Evolutionary conservation across 2,797 vertebrate genomes (phyloP).

Genomic region (Fistularia tabacaria): DNA sequence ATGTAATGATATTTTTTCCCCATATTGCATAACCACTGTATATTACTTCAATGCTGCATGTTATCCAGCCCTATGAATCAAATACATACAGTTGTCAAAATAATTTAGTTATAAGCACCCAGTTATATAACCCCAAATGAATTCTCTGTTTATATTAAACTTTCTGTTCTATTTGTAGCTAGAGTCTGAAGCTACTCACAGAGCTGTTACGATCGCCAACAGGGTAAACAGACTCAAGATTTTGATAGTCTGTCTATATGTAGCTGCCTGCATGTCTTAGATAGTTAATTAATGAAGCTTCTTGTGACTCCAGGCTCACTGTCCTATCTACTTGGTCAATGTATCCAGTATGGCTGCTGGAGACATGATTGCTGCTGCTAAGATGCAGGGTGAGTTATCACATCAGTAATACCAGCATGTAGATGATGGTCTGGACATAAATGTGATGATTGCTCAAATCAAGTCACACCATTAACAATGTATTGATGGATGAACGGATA

Average conservation of each 20-base stretch:
- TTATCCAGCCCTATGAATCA: too few relatives aligned
- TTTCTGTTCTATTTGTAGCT: slow-evolving; percentile 65
- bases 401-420: neutral
- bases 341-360: slow-evolving; percentile 88
- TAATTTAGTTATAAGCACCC: neutral
- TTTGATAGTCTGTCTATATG: slow-evolving; percentile 8
- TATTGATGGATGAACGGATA: too few relatives aligned
- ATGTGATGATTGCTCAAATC: too few relatives aligned
- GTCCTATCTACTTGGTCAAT: slow-evolving; percentile 87
- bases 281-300: neutral
- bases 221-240: slow-evolving; percentile 65
- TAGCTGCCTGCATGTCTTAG: neutral
- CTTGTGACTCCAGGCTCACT: slow-evolving; percentile 65
- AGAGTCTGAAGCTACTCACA: slow-evolving; percentile 90
- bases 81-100: too few relatives aligned
- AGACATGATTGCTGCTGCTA: slow-evolving; percentile 85
- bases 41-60: too few relatives aligned
- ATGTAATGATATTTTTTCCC: too few relatives aligned
- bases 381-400: slow-evolving; percentile 80
- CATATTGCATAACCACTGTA: too few relatives aligned
- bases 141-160: neutral
- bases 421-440: neutral
- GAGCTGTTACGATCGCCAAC: slow-evolving; percentile 87
- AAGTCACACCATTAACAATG: too few relatives aligned
- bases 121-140: too few relatives aligned